Conservation (phyloP, 2,797 vertebrate species). For the Epinephelus awoara region DNA sequence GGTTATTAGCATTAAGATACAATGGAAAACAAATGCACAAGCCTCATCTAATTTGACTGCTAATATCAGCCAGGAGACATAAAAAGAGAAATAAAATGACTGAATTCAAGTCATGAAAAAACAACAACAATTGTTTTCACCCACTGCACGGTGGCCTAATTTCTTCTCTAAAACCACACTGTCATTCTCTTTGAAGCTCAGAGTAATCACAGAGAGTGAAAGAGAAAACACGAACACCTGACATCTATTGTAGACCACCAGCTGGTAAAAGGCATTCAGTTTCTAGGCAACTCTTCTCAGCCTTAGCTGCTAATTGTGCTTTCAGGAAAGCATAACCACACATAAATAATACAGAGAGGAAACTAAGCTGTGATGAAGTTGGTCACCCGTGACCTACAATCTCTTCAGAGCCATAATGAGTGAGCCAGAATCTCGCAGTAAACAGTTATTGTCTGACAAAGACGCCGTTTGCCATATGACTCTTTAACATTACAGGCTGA, state of each 20-base stretch:
- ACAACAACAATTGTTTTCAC: conserved; percentile 37
- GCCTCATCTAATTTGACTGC: conserved; percentile 41
- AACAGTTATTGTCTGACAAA: conserved; percentile 50
- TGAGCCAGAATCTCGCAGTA: conserved; percentile 41
- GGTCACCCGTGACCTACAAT: conserved; percentile 65
- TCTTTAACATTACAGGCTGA: conserved; percentile 14
- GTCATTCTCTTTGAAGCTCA: conserved; percentile 57
- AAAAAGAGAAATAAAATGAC: conserved; percentile 27
- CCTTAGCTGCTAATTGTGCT: conserved; percentile 77
- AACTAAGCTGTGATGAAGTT: conserved; percentile 72
- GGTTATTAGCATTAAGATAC: conserved; percentile 38
- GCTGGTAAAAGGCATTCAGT: conserved; percentile 70
- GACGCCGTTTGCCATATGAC: conserved; percentile 36
- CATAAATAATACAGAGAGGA: conserved; percentile 74
- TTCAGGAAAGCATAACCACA: conserved; percentile 69
- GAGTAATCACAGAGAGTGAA: conserved; percentile 62
- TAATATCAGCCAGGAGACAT: conserved; percentile 24
- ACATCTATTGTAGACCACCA: conserved; percentile 67
- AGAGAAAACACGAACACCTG: conserved; percentile 66
- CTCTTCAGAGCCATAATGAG: conserved; percentile 50
- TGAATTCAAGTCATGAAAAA: conserved; percentile 45
- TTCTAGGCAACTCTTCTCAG: conserved; percentile 75
- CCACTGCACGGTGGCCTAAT: conserved; percentile 44
- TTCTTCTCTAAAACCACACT: conserved; percentile 57
- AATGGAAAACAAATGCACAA: conserved; percentile 51